Conservation (phyloP, 2,888 invertebrate genomes). For the Strigamia crassipes region DNA sequence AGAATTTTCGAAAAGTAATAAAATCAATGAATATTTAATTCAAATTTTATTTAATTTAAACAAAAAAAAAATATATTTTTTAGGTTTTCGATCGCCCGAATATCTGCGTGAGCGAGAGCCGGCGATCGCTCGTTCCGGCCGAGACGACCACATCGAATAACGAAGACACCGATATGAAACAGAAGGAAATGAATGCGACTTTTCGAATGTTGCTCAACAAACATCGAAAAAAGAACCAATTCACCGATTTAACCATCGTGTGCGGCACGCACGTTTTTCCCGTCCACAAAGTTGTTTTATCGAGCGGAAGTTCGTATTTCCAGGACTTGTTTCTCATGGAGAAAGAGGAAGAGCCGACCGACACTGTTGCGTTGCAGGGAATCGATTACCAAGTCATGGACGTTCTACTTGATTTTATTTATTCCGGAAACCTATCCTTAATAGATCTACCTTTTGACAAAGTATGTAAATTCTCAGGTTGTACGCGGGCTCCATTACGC, state of each 20-base stretch:
- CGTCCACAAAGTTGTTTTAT: slow-evolving; percentile 39
- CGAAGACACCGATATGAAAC: background rate
- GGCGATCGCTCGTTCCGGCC: background rate
- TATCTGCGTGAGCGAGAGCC: background rate
- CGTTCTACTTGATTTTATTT: slow-evolving; percentile 44
- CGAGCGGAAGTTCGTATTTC: slow-evolving; percentile 33
- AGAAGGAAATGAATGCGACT: background rate
- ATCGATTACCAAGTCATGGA: slow-evolving; percentile 18
- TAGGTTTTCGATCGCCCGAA: background rate
- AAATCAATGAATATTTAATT: no score
- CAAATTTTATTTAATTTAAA: no score
- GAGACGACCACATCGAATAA: background rate
- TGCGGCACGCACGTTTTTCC: slow-evolving; percentile 28
- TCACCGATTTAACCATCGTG: slow-evolving; percentile 24
- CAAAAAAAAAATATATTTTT: background rate
- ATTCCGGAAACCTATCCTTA: slow-evolving; percentile 22
- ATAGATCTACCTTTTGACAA: slow-evolving; percentile 11
- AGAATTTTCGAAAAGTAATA: slow-evolving; percentile 10
- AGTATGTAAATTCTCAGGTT: no score
- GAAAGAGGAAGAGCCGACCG: background rate
- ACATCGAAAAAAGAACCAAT: slow-evolving; percentile 13
- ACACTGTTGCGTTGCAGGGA: slow-evolving; percentile 2
- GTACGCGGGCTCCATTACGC: no score
- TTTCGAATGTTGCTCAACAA: slow-evolving; percentile 27
- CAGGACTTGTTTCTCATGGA: slow-evolving; percentile 12